Evolutionary conservation across 2,888 invertebrate species (phyloP), one percentile per base, ranked within the genome.

Genomic region (Leptopilina syphax): DNA sequence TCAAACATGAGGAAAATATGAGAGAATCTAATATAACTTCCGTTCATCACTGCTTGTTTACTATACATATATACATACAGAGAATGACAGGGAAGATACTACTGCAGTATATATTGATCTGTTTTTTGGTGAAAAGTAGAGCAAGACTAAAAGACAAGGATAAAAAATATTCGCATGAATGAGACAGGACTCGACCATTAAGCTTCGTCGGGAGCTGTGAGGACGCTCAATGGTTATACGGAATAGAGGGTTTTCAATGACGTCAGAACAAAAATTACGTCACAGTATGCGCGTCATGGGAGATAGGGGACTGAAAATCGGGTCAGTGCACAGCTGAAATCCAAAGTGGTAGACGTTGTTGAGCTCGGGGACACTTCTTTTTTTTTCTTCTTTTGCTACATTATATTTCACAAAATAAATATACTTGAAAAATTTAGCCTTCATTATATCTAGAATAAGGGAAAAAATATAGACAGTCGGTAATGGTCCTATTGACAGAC

Each of bases 161-260:
- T 73, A 84, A 84, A 85, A 84, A 87, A 86, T 86, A 85, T 86
- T 87, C 87, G 85, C 89, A 87, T 89, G 89, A 89, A 89, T 89
- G 89, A 87, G 86, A 86, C 84, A 87, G 85, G 85, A 84, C 84
- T 84, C 86, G 87, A 86, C 88, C 89, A 89, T 89, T 90, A 90
- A 90, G 87, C 88, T 87, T 86, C 84, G 80, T 57, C 57, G 78
- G 60, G 77, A 47, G 65, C 68, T 63, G 65, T 80, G 83, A 77
- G 85, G 86, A 84, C 86, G 84, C 85, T 89, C 85, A 89, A 89
- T 89, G 89, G 89, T 87, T 83, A 60, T 57, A 85, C 88, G 87
- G 86, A 84, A 73, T 10, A 87, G 84, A 54, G 85, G 82, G 82
- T 81, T 81, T 83, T 79, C 81, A 79, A 87, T 89, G 88, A 89